Conservation (phyloP, 1,140 invertebrate genomes). For the Nephila pilipes region DNA sequence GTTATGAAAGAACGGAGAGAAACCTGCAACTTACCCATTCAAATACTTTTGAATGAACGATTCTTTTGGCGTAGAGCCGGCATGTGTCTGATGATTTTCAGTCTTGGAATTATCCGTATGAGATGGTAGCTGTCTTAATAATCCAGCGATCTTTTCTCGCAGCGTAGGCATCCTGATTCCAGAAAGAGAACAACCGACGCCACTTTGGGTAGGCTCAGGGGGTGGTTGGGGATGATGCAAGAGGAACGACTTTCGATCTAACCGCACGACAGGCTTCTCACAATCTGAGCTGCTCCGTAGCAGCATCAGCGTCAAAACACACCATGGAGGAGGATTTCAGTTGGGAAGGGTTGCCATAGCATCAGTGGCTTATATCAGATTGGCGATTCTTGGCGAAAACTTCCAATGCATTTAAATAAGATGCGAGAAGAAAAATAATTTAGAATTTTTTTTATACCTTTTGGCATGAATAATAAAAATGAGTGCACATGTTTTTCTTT, state of each 20-base stretch:
- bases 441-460: no score
- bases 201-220: background rate
- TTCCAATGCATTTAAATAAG: no score
- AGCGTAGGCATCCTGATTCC: constrained; percentile 85
- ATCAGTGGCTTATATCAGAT: background rate
- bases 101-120: constrained; percentile 82
- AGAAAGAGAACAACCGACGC: constrained; percentile 18
- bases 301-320: constrained; percentile 58
- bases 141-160: constrained; percentile 87
- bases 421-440: no score
- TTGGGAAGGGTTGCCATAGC: background rate
- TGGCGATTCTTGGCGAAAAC: no score
- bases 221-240: background rate
- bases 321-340: constrained; percentile 25
- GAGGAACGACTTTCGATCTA: background rate
- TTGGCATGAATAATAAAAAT: no score
- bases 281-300: background rate
- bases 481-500: no score
- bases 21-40: constrained; percentile 66
- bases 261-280: background rate
- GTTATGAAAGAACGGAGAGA: background rate
- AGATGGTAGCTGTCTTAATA: constrained; percentile 87
- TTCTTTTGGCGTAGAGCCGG: constrained; percentile 82
- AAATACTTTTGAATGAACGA: constrained; percentile 85
- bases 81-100: constrained; percentile 80